phyloP scores from a whole-genome alignment of 1,140 invertebrate genomes.

The Caenorhabditis inopinata region DNA sequence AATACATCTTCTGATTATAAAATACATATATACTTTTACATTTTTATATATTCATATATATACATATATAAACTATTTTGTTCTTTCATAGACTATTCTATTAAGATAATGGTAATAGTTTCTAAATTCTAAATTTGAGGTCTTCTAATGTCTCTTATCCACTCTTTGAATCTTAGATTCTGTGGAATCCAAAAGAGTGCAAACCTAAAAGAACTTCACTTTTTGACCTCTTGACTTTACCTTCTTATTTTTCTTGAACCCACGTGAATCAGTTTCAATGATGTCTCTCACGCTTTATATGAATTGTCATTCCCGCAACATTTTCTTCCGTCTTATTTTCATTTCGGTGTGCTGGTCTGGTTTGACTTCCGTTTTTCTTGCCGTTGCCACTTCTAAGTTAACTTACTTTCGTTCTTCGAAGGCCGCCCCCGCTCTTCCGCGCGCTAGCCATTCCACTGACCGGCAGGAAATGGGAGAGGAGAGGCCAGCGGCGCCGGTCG shows the following conservation, averaged over 20 bases:
- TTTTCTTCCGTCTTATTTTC: neutral
- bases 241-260: neutral
- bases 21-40: no score
- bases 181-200: no score
- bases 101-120: no score
- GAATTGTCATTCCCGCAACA: neutral
- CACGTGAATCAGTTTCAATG: neutral
- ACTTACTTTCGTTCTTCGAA: conserved; percentile 17
- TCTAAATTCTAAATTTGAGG: no score
- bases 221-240: conserved; percentile 25
- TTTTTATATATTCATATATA: no score
- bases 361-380: neutral
- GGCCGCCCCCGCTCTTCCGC: conserved; percentile 12
- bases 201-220: neutral
- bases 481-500: neutral
- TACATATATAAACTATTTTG: no score
- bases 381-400: conserved; percentile 18
- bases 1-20: no score
- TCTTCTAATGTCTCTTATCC: no score
- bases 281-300: neutral
- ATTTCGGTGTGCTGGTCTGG: neutral
- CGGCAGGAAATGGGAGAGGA: conserved; percentile 20
- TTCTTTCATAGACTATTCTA: no score
- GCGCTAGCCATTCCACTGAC: neutral
- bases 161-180: no score